Percentiles rank a stretch among this genome's conserved stretches.
These are phyloP conservation scores for Cladopsammia gracilis DNA, from an alignment of 64 coral and sea anemone genomes.

Conservation along the genomic window DNA sequence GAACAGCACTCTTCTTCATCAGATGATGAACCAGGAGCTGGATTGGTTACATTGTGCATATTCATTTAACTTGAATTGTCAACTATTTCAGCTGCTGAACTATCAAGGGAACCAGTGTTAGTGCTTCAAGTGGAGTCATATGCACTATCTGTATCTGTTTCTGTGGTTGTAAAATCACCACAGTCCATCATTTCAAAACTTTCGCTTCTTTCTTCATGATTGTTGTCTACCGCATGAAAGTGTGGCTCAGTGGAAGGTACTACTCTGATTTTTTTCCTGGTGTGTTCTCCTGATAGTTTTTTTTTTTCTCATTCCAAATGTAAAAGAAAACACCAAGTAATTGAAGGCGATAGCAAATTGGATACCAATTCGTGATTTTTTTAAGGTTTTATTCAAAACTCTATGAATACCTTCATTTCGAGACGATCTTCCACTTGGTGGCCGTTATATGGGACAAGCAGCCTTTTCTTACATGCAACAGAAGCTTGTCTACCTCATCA, in stretches of 20 bases:
- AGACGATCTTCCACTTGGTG: conserved; percentile 44
- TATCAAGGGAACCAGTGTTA: conserved; percentile 55
- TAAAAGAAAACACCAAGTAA: conserved; percentile 58
- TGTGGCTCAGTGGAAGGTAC: conserved; percentile 57
- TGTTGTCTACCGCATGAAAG: conserved; percentile 52
- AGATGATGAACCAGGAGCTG: conserved; percentile 47
- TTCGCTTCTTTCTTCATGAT: conserved; percentile 56
- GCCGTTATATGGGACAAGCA: conserved; percentile 71
- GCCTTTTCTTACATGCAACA: conserved; percentile 68
- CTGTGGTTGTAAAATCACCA: conserved; percentile 58
- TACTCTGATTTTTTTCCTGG: conserved; percentile 52
- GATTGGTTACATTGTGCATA: conserved; percentile 53
- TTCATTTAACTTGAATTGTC: conserved; percentile 45
- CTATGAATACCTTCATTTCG: conserved; percentile 73
- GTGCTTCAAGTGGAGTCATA: conserved; percentile 51
- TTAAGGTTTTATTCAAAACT: conserved; percentile 59
- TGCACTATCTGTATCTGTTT: conserved; percentile 65
- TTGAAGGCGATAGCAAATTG: conserved; percentile 66
- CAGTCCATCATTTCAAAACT: conserved; percentile 34
- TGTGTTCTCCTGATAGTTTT: conserved; percentile 42
- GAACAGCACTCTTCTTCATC: conserved; percentile 55
- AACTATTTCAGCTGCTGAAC: conserved; percentile 45
- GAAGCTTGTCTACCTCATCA: conserved; percentile 63
- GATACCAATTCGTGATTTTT: conserved; percentile 62
- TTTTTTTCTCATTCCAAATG: conserved; percentile 77